Evolutionary conservation across 2,113 vertebrate genomes (phyloP).

Genomic region (Leucoraja erinaceus): DNA sequence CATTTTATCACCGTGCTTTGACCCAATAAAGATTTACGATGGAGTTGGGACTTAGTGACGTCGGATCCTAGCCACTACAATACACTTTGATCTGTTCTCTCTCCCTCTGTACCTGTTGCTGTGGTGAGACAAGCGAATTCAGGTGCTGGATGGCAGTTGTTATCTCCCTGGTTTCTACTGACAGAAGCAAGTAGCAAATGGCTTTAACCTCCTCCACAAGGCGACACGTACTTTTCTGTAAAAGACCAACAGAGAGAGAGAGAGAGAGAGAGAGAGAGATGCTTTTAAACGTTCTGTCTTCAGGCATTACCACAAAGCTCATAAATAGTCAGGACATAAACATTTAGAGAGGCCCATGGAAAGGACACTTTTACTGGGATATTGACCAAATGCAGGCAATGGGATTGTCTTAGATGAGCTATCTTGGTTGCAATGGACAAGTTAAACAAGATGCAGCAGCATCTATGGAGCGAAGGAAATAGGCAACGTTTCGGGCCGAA

Average conservation of each 20-base stretch:
- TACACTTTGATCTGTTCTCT: neutral
- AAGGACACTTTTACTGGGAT: no score
- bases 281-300: neutral
- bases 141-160: constrained; percentile 50
- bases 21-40: neutral
- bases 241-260: constrained; percentile 40
- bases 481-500: no score
- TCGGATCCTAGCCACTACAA: neutral
- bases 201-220: constrained; percentile 51
- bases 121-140: constrained; percentile 35
- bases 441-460: no score
- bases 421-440: no score
- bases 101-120: constrained; percentile 49
- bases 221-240: constrained; percentile 42
- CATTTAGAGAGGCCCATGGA: no score
- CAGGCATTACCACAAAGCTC: neutral
- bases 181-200: constrained; percentile 54
- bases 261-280: constrained; percentile 6
- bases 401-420: no score
- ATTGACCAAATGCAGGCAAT: no score
- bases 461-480: no score
- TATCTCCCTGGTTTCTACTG: constrained; percentile 55
- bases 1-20: no score
- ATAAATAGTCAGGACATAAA: neutral
- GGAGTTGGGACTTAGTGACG: no score